These are phyloP conservation scores for Chamaetylas fuelleborni DNA, from an alignment of 2,113 vertebrate genomes.

Conservation along the genomic window DNA sequence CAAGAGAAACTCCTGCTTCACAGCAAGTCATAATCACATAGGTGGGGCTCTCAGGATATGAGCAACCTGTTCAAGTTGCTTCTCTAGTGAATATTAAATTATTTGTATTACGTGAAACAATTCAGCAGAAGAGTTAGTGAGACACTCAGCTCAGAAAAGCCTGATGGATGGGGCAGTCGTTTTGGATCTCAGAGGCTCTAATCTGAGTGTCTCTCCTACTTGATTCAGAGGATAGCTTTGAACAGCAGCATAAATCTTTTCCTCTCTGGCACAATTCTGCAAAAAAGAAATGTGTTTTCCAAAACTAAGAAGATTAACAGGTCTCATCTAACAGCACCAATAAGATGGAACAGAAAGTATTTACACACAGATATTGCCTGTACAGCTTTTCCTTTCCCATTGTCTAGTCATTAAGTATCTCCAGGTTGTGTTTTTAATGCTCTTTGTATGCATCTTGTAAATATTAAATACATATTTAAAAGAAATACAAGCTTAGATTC, in stretches of 20 bases:
- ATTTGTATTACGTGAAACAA: neutral
- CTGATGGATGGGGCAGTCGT: neutral
- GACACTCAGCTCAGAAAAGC: neutral
- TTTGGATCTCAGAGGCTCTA: neutral
- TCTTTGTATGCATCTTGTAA: neutral
- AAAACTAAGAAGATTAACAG: neutral
- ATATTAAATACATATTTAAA: neutral
- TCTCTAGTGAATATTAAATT: slow-evolving; percentile 15
- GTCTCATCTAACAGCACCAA: neutral
- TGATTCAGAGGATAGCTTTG: neutral
- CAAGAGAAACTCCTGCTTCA: neutral
- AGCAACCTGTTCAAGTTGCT: neutral
- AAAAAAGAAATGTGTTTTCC: neutral
- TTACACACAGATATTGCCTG: neutral
- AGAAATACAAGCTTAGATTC: neutral
- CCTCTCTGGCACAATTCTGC: neutral
- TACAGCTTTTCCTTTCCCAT: neutral
- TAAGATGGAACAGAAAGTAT: neutral
- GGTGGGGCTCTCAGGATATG: neutral
- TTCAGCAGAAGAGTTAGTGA: neutral
- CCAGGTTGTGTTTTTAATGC: neutral
- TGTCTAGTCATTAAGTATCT: neutral
- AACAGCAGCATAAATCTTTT: neutral
- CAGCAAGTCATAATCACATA: neutral
- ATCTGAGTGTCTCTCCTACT: neutral